Base-by-base conservation (phyloP, 2,888 invertebrate species). In the Agrochola lota region DNA sequence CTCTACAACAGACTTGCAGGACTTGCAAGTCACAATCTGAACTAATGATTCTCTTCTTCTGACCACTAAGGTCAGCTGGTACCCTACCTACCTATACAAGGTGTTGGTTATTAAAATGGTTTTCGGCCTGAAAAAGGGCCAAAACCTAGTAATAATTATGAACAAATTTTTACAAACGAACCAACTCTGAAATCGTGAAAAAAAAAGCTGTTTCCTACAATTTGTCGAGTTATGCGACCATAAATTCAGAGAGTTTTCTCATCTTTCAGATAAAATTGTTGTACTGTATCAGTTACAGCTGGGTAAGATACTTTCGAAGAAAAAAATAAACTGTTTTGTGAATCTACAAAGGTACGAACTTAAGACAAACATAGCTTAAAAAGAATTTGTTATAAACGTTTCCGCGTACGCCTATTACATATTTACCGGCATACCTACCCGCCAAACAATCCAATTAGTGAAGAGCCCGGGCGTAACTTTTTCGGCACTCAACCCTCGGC, bases 391-490 rank as follows among this genome's bases (percentile, higher is more conserved):
- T 59, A 84, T 71, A 77, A 84, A 71, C 73, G 68, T 71, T 83
- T 68, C 67, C 72, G 79, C 64, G 71, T 76, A 74, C 63, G 70
- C 46, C 55, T 73, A 77, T 78, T 72, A 78, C 79, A 83, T 79
- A 83, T 86, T 74, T 74, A 80, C 72, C 52, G 35, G 55, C 57
- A 72, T 86, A 68, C 73, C 72, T 77, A 40, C 60, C 74, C 71
- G 74, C 71, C 20, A 68, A 84, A 86, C 85, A 86, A 86, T 85
- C 75, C 85, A 85, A 85, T 86, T 85, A 85, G 84, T 23, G 84
- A 67, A 55, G 81, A 84, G 74, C 43, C 30, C 66, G 46, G 30
- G 81, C 73, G 77, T 66, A 86, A 84, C 84, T 85, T 84, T 86
- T 85, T 78, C 81, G 74, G 81, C 35, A 74, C 87, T 86, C 81